Percentiles rank a stretch among this genome's conserved stretches.
Conservation (phyloP, 2,113 vertebrate species). For the Limnothrissa miodon region DNA sequence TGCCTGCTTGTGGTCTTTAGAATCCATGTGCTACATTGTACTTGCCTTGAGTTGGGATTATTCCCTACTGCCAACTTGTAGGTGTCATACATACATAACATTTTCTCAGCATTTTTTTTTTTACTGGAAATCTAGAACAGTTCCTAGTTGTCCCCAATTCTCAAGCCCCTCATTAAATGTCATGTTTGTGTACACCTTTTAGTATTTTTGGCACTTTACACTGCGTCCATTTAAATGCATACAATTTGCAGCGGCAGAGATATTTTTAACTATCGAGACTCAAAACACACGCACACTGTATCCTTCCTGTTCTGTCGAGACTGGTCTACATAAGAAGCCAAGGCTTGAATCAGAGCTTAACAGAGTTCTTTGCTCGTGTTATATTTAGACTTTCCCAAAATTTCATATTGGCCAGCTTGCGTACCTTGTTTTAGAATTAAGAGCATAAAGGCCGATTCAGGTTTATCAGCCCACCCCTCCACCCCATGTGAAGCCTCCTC, state of each 20-base stretch:
- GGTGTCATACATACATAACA: constrained; percentile 25
- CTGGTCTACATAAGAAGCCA: constrained; percentile 17
- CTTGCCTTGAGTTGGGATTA: neutral
- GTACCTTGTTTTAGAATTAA: constrained; percentile 67
- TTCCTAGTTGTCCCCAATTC: constrained; percentile 16
- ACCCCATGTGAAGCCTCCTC: constrained; percentile 1
- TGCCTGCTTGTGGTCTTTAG: constrained; percentile 56
- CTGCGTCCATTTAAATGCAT: constrained; percentile 29
- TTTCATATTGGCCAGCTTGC: constrained; percentile 53
- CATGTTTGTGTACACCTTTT: constrained; percentile 33
- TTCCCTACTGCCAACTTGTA: constrained; percentile 6
- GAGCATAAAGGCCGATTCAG: constrained; percentile 57
- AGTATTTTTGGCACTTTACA: constrained; percentile 38
- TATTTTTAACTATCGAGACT: constrained; percentile 41
- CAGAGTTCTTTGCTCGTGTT: constrained; percentile 29
- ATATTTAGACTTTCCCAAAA: constrained; percentile 57
- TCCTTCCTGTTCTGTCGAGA: constrained; percentile 21
- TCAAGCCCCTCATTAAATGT: neutral
- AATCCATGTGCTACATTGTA: constrained; percentile 43
- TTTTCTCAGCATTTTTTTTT: constrained; percentile 24
- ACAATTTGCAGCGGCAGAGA: constrained; percentile 36
- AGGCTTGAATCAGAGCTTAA: constrained; percentile 7
- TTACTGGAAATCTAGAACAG: constrained; percentile 14
- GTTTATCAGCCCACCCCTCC: constrained; percentile 40
- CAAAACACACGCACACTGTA: constrained; percentile 42